Evolutionary conservation across 2,113 vertebrate species (phyloP).

Genomic region (Micromys minutus): DNA sequence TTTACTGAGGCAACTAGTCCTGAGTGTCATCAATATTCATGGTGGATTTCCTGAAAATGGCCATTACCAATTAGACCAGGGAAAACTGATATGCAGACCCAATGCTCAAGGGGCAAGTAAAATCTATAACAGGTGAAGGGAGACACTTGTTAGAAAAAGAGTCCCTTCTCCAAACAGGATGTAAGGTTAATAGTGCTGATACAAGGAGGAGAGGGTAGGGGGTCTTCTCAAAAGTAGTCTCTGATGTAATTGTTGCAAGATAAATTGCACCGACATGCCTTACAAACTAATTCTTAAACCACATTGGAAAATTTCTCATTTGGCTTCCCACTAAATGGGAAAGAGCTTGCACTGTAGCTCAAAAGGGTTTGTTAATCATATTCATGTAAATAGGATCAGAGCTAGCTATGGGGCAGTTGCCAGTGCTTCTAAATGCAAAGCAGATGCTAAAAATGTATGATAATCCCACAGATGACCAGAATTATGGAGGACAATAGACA

Average conservation of each 20-base stretch:
- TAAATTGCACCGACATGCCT: neutral
- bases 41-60: neutral
- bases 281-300: neutral
- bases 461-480: too few relatives aligned
- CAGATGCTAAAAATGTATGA: neutral
- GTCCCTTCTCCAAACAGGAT: neutral
- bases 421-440: neutral
- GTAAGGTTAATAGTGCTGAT: neutral
- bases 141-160: neutral
- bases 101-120: neutral
- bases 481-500: neutral
- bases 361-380: neutral
- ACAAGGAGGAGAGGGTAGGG: neutral
- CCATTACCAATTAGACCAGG: neutral
- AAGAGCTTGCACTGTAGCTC: neutral
- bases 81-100: neutral
- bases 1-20: neutral
- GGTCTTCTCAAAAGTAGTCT: neutral
- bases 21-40: neutral
- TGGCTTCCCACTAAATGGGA: neutral
- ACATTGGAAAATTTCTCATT: neutral
- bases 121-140: neutral
- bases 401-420: neutral
- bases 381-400: neutral
- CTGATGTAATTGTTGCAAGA: neutral